Conservation (phyloP, 2,888 invertebrate species). For the Trichopoda pennipes region DNA sequence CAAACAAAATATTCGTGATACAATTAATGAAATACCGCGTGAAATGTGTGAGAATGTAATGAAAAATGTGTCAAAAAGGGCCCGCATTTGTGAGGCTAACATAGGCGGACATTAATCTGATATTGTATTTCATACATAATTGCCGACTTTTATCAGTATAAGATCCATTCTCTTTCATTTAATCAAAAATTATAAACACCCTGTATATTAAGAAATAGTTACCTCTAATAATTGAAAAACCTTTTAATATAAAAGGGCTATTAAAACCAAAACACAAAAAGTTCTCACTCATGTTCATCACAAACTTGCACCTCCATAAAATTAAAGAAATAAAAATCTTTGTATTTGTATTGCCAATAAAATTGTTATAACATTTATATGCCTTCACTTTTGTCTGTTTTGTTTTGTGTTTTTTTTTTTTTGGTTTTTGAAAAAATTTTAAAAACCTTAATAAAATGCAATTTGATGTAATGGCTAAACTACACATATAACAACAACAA, state of each 20-base stretch:
- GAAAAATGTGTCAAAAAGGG: too few relatives aligned
- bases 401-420: conserved; percentile 7
- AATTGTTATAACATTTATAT: conserved; percentile 64
- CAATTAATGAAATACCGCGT: too few relatives aligned
- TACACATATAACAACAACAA: conserved; percentile 46
- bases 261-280: not conserved
- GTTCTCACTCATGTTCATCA: conserved; percentile 61
- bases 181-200: too few relatives aligned
- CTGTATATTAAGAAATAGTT: too few relatives aligned
- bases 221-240: too few relatives aligned
- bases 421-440: conserved; percentile 8
- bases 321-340: conserved; percentile 48
- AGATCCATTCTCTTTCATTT: too few relatives aligned
- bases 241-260: not conserved
- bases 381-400: conserved; percentile 60
- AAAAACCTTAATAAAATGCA: conserved; percentile 64
- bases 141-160: too few relatives aligned
- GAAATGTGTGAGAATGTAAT: too few relatives aligned
- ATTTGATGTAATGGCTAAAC: conserved; percentile 62
- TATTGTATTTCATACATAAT: too few relatives aligned
- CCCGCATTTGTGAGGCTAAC: too few relatives aligned
- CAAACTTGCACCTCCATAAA: conserved; percentile 34
- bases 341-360: conserved; percentile 61
- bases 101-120: too few relatives aligned
- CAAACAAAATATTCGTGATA: too few relatives aligned